Conservation (phyloP, 2,797 vertebrate species). For the Botia kubotai region DNA sequence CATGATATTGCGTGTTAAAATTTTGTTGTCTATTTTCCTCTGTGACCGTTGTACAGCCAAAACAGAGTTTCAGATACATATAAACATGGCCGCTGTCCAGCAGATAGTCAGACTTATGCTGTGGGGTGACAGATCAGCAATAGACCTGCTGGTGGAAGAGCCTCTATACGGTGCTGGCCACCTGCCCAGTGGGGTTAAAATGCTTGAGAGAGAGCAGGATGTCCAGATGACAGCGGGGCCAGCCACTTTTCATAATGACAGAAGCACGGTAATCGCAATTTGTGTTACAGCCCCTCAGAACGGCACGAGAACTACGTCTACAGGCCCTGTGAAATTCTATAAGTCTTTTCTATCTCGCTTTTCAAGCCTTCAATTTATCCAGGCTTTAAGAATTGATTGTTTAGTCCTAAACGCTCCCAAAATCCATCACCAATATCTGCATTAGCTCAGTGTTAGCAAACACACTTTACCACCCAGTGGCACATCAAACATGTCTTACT, state of each 20-base stretch:
- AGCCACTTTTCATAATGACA: slow-evolving; percentile 8
- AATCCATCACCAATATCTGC: slow-evolving; percentile 31
- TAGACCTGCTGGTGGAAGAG: slow-evolving; percentile 11
- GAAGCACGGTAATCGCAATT: not conserved
- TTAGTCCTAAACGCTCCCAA: slow-evolving; percentile 23
- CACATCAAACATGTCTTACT: slow-evolving; percentile 16
- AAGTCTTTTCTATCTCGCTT: not conserved
- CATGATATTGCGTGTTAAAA: too few species aligned
- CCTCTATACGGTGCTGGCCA: slow-evolving; percentile 5
- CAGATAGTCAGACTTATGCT: slow-evolving; percentile 5
- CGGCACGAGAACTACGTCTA: not conserved
- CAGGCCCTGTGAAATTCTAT: not conserved
- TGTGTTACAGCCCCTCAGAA: not conserved
- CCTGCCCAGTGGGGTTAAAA: slow-evolving; percentile 26
- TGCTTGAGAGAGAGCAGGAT: slow-evolving; percentile 3
- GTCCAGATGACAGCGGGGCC: slow-evolving; percentile 29
- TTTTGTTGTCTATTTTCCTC: not conserved
- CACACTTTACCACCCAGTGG: not conserved
- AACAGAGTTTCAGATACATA: not conserved
- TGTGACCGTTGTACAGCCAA: not conserved
- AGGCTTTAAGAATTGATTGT: slow-evolving; percentile 21
- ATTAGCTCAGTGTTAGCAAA: slow-evolving; percentile 35
- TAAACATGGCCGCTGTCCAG: slow-evolving; percentile 20
- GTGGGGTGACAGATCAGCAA: slow-evolving; percentile 36
- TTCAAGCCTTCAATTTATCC: slow-evolving; percentile 4